Percentiles rank a stretch among this genome's conserved stretches.
These are phyloP conservation scores for Lycaon pictus DNA, from an alignment of 2,113 vertebrate genomes.

Conservation along the genomic window DNA sequence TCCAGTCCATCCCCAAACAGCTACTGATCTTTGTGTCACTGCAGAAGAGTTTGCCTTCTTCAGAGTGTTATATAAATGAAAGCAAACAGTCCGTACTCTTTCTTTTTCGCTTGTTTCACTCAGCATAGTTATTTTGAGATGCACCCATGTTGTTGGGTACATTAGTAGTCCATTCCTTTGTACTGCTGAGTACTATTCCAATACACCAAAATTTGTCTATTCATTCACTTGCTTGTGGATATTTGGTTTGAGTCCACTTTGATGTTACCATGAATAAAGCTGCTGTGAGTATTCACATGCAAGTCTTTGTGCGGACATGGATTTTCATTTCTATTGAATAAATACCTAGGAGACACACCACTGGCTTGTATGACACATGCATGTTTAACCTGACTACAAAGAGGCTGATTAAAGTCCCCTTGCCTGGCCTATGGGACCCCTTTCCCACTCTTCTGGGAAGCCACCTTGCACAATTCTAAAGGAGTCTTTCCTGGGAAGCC, in stretches of 20 bases:
- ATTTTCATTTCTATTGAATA: neutral
- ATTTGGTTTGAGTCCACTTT: neutral
- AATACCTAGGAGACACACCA: neutral
- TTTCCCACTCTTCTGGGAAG: neutral
- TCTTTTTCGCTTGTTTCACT: neutral
- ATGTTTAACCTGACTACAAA: neutral
- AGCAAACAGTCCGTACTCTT: neutral
- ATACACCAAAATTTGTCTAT: neutral
- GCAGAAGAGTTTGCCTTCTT: neutral
- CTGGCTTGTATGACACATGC: neutral
- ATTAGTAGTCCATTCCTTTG: neutral
- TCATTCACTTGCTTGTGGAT: neutral
- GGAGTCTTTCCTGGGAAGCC: neutral
- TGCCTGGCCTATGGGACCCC: neutral
- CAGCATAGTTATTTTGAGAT: neutral
- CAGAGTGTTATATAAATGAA: neutral
- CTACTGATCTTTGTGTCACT: neutral
- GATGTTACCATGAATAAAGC: neutral
- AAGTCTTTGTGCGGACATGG: neutral
- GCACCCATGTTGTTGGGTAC: neutral
- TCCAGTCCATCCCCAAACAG: neutral
- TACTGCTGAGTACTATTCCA: neutral
- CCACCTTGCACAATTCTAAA: neutral
- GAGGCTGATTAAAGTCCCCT: neutral
- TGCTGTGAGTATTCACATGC: neutral